phyloP scores from a whole-genome alignment of 2,888 invertebrate genomes.

The Mythimna ferrago region DNA sequence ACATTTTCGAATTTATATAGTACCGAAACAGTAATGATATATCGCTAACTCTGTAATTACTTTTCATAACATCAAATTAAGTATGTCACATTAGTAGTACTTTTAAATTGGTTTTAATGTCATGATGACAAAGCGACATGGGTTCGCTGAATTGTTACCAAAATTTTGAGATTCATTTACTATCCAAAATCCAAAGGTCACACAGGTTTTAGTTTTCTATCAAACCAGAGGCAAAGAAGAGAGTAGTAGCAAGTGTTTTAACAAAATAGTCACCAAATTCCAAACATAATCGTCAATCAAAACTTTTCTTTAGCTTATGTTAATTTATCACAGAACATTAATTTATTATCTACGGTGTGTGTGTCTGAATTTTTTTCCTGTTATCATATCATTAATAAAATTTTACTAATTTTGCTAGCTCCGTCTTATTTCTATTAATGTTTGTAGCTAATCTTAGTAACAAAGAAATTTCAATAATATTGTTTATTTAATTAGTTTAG shows the following conservation, averaged over 20 bases:
- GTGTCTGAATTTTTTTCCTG: too few relatives aligned
- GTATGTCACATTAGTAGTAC: conserved; percentile 39
- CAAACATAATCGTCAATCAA: too few relatives aligned
- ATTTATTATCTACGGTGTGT: too few relatives aligned
- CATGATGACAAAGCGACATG: conserved; percentile 30
- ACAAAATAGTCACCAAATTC: neutral
- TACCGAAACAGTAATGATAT: conserved; percentile 56
- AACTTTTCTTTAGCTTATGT: neutral
- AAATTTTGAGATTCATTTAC: conserved; percentile 34
- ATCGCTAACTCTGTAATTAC: conserved; percentile 54
- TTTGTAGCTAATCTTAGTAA: too few relatives aligned
- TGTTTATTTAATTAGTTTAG: neutral
- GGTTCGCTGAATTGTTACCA: conserved; percentile 12
- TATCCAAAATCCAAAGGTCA: neutral
- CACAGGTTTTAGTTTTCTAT: neutral
- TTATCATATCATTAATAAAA: too few relatives aligned
- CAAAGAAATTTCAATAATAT: neutral
- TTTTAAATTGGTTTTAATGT: conserved; percentile 47
- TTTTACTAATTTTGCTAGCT: too few relatives aligned
- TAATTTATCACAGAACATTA: neutral
- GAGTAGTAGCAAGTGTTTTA: neutral
- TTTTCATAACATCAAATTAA: conserved; percentile 53
- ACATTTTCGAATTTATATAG: conserved; percentile 65
- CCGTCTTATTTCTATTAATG: too few relatives aligned
- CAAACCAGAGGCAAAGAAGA: neutral